These are phyloP conservation scores for Apamea sordens DNA, from an alignment of 2,888 invertebrate genomes.

Conservation along the genomic window DNA sequence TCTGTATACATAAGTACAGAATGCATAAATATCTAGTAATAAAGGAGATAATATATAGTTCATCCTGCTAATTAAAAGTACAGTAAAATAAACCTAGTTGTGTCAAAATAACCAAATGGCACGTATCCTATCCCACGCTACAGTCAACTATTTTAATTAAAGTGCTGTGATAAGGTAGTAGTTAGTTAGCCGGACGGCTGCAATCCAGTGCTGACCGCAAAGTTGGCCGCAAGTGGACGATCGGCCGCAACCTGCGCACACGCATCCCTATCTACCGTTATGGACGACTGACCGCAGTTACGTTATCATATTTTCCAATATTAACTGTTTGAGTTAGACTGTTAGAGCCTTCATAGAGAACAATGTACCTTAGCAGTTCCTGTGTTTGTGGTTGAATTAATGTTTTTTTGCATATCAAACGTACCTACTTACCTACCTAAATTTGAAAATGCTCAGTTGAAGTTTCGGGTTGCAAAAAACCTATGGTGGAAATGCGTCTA, in stretches of 20 bases:
- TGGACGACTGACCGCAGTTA: slow-evolving; percentile 54
- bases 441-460: background rate
- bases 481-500: background rate
- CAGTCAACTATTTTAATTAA: slow-evolving; percentile 40
- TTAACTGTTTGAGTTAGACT: slow-evolving; percentile 23
- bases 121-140: slow-evolving; percentile 6
- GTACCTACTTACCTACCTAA: no score
- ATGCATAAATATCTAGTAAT: background rate
- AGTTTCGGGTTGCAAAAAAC: background rate
- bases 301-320: slow-evolving; percentile 54
- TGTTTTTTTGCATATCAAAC: background rate
- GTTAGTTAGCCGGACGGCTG: slow-evolving; percentile 39
- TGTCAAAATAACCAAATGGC: background rate
- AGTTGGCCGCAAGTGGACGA: slow-evolving; percentile 54
- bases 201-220: slow-evolving; percentile 63
- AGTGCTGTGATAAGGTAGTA: slow-evolving; percentile 42
- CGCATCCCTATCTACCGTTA: slow-evolving; percentile 64
- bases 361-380: background rate
- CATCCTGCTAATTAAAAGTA: background rate
- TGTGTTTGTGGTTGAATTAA: background rate
- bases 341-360: background rate
- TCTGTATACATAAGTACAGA: background rate
- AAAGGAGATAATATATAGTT: no score
- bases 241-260: slow-evolving; percentile 49
- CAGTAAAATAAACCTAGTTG: background rate